A percentile compares a stretch with the other conserved stretches of the same genome.
phyloP scores from a whole-genome alignment of 1,140 invertebrate species.

The Heliconius nattereri region DNA sequence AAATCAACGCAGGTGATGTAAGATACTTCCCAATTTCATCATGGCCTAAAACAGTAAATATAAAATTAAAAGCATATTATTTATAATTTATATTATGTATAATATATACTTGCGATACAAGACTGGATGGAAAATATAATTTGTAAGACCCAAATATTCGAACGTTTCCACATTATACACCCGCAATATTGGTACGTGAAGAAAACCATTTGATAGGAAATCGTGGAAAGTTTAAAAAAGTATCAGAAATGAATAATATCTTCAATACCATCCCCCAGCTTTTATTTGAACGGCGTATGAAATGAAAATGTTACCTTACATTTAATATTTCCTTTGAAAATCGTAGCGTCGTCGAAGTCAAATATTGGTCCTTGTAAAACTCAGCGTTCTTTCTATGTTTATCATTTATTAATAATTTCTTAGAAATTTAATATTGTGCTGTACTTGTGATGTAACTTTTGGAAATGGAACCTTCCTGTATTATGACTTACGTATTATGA shows the following conservation, averaged over 20 bases:
- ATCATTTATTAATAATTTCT: slow-evolving; percentile 28
- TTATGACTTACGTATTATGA: neutral
- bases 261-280: slow-evolving; percentile 21
- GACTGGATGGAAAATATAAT: neutral
- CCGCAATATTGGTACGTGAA: neutral
- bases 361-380: slow-evolving; percentile 35
- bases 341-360: slow-evolving; percentile 37
- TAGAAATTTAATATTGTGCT: slow-evolving; percentile 2
- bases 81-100: no score
- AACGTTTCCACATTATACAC: neutral
- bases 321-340: slow-evolving; percentile 45
- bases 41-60: no score
- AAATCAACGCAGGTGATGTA: no score
- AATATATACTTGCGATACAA: neutral
- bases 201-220: slow-evolving; percentile 16
- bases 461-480: slow-evolving; percentile 2
- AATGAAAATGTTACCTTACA: slow-evolving; percentile 46
- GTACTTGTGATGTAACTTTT: neutral
- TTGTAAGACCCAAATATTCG: neutral
- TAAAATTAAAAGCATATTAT: no score
- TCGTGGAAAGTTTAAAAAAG: slow-evolving; percentile 26
- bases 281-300: slow-evolving; percentile 43
- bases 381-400: slow-evolving; percentile 31
- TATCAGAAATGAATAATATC: slow-evolving; percentile 29
- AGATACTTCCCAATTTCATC: no score